These are phyloP conservation scores for Alectura lathami DNA, from an alignment of 2,113 vertebrate species.

Conservation along the genomic window DNA sequence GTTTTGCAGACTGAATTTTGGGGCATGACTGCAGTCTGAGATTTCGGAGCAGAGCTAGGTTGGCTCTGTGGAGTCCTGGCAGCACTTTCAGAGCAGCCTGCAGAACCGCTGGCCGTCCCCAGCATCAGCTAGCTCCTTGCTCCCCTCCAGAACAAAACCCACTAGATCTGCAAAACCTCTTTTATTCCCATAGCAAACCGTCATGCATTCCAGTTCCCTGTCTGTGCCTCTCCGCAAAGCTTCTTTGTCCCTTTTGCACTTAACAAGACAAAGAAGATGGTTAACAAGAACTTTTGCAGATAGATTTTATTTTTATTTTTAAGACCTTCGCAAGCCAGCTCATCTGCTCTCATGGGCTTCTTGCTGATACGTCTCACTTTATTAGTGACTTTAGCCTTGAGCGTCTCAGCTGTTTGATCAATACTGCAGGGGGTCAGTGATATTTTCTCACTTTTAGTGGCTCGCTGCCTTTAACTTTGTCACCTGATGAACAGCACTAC, in stretches of 20 bases:
- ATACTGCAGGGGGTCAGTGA: constrained; percentile 89
- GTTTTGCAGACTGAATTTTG: neutral
- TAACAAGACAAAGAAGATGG: constrained; percentile 74
- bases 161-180: neutral
- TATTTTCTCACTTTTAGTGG: constrained; percentile 96
- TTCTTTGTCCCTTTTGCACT: constrained; percentile 24
- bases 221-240: neutral
- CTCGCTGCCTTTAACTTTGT: constrained; percentile 89
- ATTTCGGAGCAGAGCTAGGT: neutral
- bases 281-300: constrained; percentile 78
- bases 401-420: constrained; percentile 93
- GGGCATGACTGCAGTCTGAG: neutral
- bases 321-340: constrained; percentile 77
- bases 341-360: constrained; percentile 71
- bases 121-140: neutral
- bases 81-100: neutral
- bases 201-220: accelerated
- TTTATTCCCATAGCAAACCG: neutral
- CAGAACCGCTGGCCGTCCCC: neutral
- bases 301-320: constrained; percentile 71
- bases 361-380: constrained; percentile 96
- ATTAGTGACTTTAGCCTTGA: constrained; percentile 99
- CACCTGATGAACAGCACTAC: constrained; percentile 97
- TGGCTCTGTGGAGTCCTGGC: neutral
- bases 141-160: neutral